Conservation (phyloP, 2,888 invertebrate species). For the Incurvaria masculella region DNA sequence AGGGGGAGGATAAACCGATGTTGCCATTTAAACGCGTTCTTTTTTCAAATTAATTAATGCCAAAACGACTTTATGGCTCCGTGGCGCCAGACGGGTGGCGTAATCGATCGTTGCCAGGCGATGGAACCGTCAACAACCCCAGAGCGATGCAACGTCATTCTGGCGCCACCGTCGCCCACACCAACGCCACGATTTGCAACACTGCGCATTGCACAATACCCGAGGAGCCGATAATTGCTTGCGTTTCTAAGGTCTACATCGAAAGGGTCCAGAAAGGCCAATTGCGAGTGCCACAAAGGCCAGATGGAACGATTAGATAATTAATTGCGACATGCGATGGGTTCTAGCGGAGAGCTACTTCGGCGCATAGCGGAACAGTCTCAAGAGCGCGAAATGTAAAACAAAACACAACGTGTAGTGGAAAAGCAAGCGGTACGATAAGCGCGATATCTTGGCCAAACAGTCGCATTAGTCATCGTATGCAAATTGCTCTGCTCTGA, state of each 20-base stretch:
- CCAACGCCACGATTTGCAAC: too few relatives aligned
- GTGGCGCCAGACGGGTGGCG: neutral
- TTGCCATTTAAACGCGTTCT: conserved; percentile 3
- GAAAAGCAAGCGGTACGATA: too few relatives aligned
- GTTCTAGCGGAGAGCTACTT: too few relatives aligned
- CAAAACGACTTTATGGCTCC: conserved; percentile 3
- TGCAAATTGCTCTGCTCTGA: neutral
- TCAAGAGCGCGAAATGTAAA: too few relatives aligned
- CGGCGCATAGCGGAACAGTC: too few relatives aligned
- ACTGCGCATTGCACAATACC: neutral
- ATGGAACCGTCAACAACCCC: neutral
- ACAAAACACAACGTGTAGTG: too few relatives aligned
- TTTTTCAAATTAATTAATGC: conserved; percentile 3
- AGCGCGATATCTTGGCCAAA: neutral
- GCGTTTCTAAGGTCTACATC: neutral
- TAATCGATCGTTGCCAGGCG: neutral
- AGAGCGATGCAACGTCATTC: too few relatives aligned
- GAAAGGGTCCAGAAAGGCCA: neutral
- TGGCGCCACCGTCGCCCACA: too few relatives aligned
- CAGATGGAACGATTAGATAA: neutral
- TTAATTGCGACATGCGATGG: neutral
- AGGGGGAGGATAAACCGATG: neutral
- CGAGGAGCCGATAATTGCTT: neutral
- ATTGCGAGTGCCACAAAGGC: neutral
- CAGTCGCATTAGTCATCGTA: neutral